Conservation (phyloP, 2,888 invertebrate genomes). For the Mesoligia furuncula region DNA sequence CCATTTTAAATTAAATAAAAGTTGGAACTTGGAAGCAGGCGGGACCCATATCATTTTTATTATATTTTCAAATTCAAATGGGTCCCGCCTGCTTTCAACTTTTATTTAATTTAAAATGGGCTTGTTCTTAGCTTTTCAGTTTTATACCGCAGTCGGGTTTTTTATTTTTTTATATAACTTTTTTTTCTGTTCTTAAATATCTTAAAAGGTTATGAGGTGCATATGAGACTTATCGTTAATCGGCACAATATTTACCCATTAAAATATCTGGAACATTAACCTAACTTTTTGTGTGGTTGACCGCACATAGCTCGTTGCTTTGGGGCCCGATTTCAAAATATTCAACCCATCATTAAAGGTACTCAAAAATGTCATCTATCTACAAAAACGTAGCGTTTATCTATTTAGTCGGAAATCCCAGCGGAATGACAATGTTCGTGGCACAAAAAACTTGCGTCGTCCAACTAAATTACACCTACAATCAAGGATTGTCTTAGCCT, state of each 20-base stretch:
- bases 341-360: conserved; percentile 71
- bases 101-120: too few species aligned
- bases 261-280: conserved; percentile 29
- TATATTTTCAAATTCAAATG: too few species aligned
- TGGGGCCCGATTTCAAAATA: conserved; percentile 51
- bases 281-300: conserved; percentile 42
- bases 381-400: conserved; percentile 76
- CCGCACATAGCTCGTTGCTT: conserved; percentile 28
- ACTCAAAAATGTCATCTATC: conserved; percentile 80
- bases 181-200: neutral
- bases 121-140: too few species aligned
- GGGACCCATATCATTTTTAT: too few species aligned
- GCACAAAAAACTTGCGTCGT: conserved; percentile 73
- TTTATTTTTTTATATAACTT: too few species aligned
- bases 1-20: too few species aligned
- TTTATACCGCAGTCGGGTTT: too few species aligned
- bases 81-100: too few species aligned
- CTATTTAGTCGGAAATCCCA: conserved; percentile 79
- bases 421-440: conserved; percentile 73
- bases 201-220: neutral
- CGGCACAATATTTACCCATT: neutral
- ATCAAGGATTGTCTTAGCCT: conserved; percentile 55
- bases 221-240: neutral
- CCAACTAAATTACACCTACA: conserved; percentile 79
- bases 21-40: too few species aligned